Percentiles rank a stretch among this genome's conserved stretches.
These are phyloP conservation scores for Oscheius sp. DNA, from an alignment of 2,888 invertebrate species.

Conservation along the genomic window DNA sequence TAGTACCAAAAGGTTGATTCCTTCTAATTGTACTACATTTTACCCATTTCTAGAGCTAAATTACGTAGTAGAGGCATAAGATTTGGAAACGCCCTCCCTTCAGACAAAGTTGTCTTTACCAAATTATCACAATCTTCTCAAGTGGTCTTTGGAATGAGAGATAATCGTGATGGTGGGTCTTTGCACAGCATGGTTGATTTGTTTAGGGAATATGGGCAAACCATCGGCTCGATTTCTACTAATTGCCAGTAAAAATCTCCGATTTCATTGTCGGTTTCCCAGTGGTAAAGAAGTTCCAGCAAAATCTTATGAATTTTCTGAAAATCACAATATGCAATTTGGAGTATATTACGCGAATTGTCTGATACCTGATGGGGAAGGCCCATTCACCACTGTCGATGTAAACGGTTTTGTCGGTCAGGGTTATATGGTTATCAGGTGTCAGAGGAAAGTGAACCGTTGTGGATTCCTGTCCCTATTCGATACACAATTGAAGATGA, in stretches of 20 bases:
- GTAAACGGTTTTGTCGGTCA: background rate
- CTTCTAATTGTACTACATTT: background rate
- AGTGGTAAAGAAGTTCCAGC: conserved; percentile 18
- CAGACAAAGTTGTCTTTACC: background rate
- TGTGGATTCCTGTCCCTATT: conserved; percentile 28
- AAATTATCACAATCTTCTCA: conserved; percentile 4
- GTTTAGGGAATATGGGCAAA: conserved; percentile 50
- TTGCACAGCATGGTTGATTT: background rate
- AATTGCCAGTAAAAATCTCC: conserved; percentile 4
- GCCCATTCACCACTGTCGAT: background rate
- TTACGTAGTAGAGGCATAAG: background rate
- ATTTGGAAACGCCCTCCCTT: background rate
- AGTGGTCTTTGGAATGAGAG: conserved; percentile 20
- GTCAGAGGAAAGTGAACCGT: conserved; percentile 2
- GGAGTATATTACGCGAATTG: conserved; percentile 48
- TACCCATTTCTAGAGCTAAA: background rate
- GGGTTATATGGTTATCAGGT: background rate
- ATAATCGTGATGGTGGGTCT: conserved; percentile 19
- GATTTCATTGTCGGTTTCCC: conserved; percentile 20
- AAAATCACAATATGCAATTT: conserved; percentile 46
- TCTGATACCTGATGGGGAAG: conserved; percentile 32
- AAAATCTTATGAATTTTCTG: conserved; percentile 48
- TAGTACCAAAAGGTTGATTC: conserved; percentile 17
- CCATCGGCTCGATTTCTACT: conserved; percentile 43
- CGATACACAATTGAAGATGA: conserved; percentile 44